A percentile compares a stretch with the other conserved stretches of the same genome.
Evolutionary conservation across 2,888 invertebrate species (phyloP).

Genomic region (Lutraria lutraria): DNA sequence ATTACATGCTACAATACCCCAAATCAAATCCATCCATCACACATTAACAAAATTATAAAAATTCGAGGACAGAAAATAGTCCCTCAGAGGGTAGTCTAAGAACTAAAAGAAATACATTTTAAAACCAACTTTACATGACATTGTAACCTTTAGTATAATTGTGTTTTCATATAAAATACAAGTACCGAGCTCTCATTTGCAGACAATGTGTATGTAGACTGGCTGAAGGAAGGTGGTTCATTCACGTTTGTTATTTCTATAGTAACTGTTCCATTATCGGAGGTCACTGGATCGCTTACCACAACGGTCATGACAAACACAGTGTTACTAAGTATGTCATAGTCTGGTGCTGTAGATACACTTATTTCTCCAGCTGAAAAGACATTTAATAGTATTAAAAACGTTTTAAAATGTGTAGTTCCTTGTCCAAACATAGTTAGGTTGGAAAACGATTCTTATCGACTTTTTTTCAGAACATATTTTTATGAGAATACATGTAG

Average conservation of each 20-base stretch:
- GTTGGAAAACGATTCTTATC: neutral
- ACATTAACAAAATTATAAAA: too few species aligned
- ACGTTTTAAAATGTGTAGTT: neutral
- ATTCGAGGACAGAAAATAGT: too few species aligned
- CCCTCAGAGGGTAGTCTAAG: too few species aligned
- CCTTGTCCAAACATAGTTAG: neutral
- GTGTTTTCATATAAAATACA: neutral
- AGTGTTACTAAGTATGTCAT: neutral
- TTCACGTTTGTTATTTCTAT: conserved; percentile 45
- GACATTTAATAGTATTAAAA: neutral
- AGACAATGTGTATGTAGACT: conserved; percentile 43
- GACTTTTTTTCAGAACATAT: too few species aligned
- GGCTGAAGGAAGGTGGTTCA: conserved; percentile 53
- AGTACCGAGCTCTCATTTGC: conserved; percentile 50
- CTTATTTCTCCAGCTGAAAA: conserved; percentile 28
- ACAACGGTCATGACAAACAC: conserved; percentile 30
- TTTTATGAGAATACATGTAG: too few species aligned
- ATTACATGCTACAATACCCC: too few species aligned
- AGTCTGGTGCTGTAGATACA: conserved; percentile 9
- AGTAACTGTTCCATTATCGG: conserved; percentile 28
- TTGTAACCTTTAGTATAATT: too few species aligned
- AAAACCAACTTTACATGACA: too few species aligned
- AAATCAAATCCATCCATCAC: too few species aligned
- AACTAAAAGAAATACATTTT: too few species aligned
- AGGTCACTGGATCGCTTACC: conserved; percentile 38